Percentiles rank a stretch among this genome's conserved stretches.
Evolutionary conservation across 2,797 vertebrate genomes (phyloP).

Genomic region (Poecile montanus): DNA sequence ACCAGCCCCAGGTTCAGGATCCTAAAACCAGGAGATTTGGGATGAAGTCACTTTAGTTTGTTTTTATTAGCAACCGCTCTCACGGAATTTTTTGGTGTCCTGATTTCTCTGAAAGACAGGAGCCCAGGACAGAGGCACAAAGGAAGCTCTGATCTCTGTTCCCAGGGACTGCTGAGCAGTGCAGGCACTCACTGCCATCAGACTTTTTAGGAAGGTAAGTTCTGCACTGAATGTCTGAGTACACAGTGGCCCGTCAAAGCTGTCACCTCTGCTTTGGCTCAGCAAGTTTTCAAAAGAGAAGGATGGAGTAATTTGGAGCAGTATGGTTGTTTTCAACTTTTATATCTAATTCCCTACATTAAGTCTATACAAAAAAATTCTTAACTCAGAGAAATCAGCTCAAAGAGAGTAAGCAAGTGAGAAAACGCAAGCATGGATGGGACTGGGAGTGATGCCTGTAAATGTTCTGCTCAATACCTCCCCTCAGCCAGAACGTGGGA

Average conservation of each 20-base stretch:
- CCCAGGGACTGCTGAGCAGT: not conserved
- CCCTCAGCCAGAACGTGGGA: fast-evolving
- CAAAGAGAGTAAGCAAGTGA: not conserved
- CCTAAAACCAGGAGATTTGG: not conserved
- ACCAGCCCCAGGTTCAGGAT: not conserved
- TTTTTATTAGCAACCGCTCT: not conserved
- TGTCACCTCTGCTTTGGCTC: not conserved
- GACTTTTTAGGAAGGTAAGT: not conserved
- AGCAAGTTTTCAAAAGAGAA: not conserved
- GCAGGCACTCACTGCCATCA: not conserved
- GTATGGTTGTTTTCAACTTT: fast-evolving
- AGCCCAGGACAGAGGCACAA: not conserved
- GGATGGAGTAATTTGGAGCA: not conserved
- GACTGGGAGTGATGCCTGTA: fast-evolving
- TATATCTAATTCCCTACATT: not conserved
- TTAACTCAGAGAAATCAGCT: fast-evolving
- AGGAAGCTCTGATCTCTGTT: not conserved
- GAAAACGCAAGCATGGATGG: fast-evolving
- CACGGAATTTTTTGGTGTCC: not conserved
- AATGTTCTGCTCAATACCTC: not conserved
- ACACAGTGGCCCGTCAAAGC: not conserved
- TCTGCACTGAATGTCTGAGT: fast-evolving
- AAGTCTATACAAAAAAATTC: not conserved
- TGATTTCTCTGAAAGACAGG: not conserved
- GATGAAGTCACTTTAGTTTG: not conserved